Base-by-base conservation (phyloP, 2,797 vertebrate genomes). In the Naso thynnoides region DNA sequence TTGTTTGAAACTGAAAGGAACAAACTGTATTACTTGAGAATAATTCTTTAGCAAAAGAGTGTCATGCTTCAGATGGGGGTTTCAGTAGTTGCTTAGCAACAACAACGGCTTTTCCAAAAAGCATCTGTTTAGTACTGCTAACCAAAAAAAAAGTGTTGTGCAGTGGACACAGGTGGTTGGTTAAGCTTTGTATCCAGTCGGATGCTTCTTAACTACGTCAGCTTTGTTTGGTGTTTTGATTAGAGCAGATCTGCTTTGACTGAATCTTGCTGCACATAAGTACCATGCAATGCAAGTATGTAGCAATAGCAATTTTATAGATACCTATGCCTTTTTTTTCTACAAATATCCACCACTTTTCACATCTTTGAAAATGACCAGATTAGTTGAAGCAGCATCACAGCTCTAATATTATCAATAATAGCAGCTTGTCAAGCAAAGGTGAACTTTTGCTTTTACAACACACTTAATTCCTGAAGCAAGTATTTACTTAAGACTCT, bases 81-180 rank as follows among this genome's bases (percentile, higher is more conserved):
- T 90, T 86, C 47, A 74, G 59, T 82, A 82, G 91, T 93, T 90
- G 91, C 91, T 73, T 84, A 89, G 92, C 91, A 93, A 92, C 90
- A 90, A 85, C 84, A 91, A 90, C 84, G 88, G 87, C 82, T 81
- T 90, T 80, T 77, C 81, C 77, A 79, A 90, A 91, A 89, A 92
- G 88, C 86, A 86, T 92, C 85, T 90, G 88, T 88, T 87, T 87
- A 82, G 71, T 73, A 81, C 73, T 72, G 70, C 71, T 82, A 75
- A 86, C 82, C 70, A 85, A 84, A 77, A 70, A 67, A 65, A 86
- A 76, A 62, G 57, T 70, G 52, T 57, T 67, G 48, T 45, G 24
- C 61, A 58, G 76, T 76, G 72, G 73, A 83, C 81, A 86, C 82
- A 84, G 84, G 87, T 89, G 84, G 78, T 86, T 88, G 61, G 58